phyloP scores from a whole-genome alignment of 1,140 invertebrate genomes.

The Hermetia illucens region DNA sequence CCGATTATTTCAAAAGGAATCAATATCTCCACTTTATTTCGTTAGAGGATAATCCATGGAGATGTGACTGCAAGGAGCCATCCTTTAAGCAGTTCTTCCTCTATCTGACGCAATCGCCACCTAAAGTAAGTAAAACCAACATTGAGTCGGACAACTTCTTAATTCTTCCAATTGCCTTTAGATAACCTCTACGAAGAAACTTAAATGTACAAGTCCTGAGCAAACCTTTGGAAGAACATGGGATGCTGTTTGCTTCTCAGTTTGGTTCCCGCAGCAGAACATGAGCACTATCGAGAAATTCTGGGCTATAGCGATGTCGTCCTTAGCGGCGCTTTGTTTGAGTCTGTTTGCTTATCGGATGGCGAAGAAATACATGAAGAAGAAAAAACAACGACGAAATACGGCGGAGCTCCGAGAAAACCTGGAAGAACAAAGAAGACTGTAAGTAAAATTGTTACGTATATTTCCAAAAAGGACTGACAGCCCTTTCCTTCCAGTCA shows the following conservation, averaged over 20 bases:
- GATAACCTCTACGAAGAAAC: background rate
- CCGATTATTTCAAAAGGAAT: slow-evolving; percentile 43
- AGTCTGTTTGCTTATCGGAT: slow-evolving; percentile 33
- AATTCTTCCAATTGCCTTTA: background rate
- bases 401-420: slow-evolving; percentile 36
- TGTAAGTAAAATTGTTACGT: slow-evolving; percentile 34
- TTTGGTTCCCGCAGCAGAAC: slow-evolving; percentile 36
- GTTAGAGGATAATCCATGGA: slow-evolving; percentile 55
- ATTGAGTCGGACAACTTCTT: background rate
- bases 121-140: slow-evolving; percentile 31
- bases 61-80: slow-evolving; percentile 44
- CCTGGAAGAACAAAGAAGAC: slow-evolving; percentile 40
- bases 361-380: slow-evolving; percentile 35
- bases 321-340: slow-evolving; percentile 33
- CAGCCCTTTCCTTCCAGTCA: slow-evolving; percentile 21
- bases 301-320: slow-evolving; percentile 45
- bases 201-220: slow-evolving; percentile 41
- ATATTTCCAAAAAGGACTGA: no score
- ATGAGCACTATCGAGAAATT: slow-evolving; percentile 33
- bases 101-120: slow-evolving; percentile 39
- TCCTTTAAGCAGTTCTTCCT: slow-evolving; percentile 42
- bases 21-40: slow-evolving; percentile 36
- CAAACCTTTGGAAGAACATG: slow-evolving; percentile 45
- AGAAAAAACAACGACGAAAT: slow-evolving; percentile 26
- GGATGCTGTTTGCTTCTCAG: slow-evolving; percentile 43